A percentile compares a stretch with the other conserved stretches of the same genome.
Evolutionary conservation across 1,140 invertebrate genomes (phyloP).

Genomic region (Danaus plexippus): DNA sequence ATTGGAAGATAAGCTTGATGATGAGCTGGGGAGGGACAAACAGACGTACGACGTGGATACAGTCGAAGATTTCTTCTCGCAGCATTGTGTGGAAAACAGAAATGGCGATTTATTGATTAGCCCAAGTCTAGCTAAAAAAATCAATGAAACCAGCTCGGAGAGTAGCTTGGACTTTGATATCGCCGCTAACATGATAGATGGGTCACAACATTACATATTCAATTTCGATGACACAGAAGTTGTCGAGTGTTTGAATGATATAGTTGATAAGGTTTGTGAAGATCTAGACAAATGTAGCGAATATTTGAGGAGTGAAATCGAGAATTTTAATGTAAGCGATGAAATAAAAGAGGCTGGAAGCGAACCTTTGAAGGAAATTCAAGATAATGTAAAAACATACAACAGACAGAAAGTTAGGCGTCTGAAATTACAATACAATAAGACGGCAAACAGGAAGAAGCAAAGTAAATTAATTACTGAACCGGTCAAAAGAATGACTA

Average conservation of each 20-base stretch:
- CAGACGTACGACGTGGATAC: slow-evolving; percentile 16
- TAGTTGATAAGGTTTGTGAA: slow-evolving; percentile 46
- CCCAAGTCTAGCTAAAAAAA: slow-evolving; percentile 42
- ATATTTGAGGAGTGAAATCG: slow-evolving; percentile 21
- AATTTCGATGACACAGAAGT: slow-evolving; percentile 31
- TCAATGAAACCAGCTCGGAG: slow-evolving; percentile 45
- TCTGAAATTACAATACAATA: slow-evolving; percentile 26
- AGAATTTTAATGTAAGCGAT: slow-evolving; percentile 6
- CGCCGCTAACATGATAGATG: slow-evolving; percentile 9
- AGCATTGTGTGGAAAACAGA: slow-evolving; percentile 36
- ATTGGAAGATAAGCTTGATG: too few relatives aligned
- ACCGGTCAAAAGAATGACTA: slow-evolving; percentile 25
- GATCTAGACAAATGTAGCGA: slow-evolving; percentile 37
- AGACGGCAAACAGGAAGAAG: slow-evolving; percentile 21
- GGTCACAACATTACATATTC: neutral
- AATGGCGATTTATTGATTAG: slow-evolving; percentile 32
- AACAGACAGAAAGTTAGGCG: slow-evolving; percentile 6
- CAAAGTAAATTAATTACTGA: slow-evolving; percentile 25
- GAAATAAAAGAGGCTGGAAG: slow-evolving; percentile 2
- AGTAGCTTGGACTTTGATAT: slow-evolving; percentile 30
- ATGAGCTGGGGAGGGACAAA: neutral
- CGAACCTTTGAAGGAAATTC: neutral
- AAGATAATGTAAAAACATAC: slow-evolving; percentile 6
- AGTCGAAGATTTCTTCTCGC: slow-evolving; percentile 45
- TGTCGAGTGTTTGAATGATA: slow-evolving; percentile 39